These are phyloP conservation scores for Conopomorpha cramerella DNA, from an alignment of 1,140 invertebrate genomes.

Conservation along the genomic window DNA sequence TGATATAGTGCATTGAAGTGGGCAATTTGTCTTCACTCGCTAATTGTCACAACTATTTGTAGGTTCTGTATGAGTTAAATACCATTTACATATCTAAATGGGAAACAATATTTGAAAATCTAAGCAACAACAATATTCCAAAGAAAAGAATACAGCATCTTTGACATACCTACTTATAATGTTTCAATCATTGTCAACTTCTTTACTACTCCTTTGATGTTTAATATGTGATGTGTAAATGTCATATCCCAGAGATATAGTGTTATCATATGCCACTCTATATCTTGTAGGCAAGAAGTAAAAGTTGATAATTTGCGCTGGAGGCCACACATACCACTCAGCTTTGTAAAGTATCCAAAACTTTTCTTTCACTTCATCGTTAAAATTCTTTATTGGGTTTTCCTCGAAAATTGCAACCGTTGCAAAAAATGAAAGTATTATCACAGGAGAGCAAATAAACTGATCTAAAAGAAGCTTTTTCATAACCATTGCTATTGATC, in stretches of 20 bases:
- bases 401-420: constrained; percentile 75
- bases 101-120: too few relatives aligned
- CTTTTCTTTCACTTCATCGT: constrained; percentile 73
- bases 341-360: constrained; percentile 77
- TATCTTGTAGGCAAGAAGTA: constrained; percentile 80
- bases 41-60: too few relatives aligned
- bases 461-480: constrained; percentile 89
- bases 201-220: constrained; percentile 37
- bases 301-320: constrained; percentile 76
- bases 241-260: constrained; percentile 86
- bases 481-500: constrained; percentile 67
- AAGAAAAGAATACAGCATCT: constrained; percentile 1
- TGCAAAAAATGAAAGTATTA: constrained; percentile 78
- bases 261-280: constrained; percentile 86
- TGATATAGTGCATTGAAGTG: too few relatives aligned
- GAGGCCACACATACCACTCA: constrained; percentile 81
- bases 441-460: constrained; percentile 80
- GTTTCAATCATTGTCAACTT: constrained; percentile 3
- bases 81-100: too few relatives aligned
- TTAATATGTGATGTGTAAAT: constrained; percentile 87
- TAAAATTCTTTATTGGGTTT: constrained; percentile 63
- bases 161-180: background rate
- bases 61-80: too few relatives aligned
- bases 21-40: too few relatives aligned
- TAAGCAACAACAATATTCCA: too few relatives aligned